Evolutionary conservation across 2,888 invertebrate genomes (phyloP).

Genomic region (Cataglyphis livida): DNA sequence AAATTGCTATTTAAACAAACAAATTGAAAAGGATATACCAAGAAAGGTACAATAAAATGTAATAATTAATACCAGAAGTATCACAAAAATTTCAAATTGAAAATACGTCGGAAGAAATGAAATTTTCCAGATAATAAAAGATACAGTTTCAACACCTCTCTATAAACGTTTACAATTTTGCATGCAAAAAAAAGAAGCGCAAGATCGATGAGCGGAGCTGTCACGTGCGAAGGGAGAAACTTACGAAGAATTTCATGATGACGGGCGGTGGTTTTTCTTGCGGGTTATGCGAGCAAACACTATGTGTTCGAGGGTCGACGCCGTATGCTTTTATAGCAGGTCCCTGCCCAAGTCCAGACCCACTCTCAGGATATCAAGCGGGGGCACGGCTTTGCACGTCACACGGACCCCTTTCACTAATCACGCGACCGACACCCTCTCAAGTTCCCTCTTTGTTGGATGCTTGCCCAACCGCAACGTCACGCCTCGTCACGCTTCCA

Average conservation of each 20-base stretch:
- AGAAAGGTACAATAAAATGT: neutral
- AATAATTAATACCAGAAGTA: neutral
- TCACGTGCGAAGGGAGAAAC: conserved; percentile 63
- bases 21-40: neutral
- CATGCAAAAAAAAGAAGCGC: neutral
- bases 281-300: conserved; percentile 80
- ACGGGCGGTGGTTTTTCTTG: conserved; percentile 77
- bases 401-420: conserved; percentile 81
- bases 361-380: conserved; percentile 76
- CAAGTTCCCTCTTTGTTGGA: conserved; percentile 67
- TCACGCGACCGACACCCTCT: conserved; percentile 71
- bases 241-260: conserved; percentile 83
- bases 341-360: conserved; percentile 79
- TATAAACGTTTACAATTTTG: neutral
- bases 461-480: conserved; percentile 33
- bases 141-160: neutral
- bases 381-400: conserved; percentile 75
- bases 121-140: neutral
- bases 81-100: neutral
- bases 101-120: neutral
- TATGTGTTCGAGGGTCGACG: conserved; percentile 80
- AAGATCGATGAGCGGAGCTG: neutral
- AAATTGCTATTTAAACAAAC: neutral
- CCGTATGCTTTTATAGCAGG: conserved; percentile 83
- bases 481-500: conserved; percentile 42